Evolutionary conservation across 2,113 vertebrate species (phyloP), one percentile per base, ranked within the genome.

Genomic region (Entosphenus tridentatus): DNA sequence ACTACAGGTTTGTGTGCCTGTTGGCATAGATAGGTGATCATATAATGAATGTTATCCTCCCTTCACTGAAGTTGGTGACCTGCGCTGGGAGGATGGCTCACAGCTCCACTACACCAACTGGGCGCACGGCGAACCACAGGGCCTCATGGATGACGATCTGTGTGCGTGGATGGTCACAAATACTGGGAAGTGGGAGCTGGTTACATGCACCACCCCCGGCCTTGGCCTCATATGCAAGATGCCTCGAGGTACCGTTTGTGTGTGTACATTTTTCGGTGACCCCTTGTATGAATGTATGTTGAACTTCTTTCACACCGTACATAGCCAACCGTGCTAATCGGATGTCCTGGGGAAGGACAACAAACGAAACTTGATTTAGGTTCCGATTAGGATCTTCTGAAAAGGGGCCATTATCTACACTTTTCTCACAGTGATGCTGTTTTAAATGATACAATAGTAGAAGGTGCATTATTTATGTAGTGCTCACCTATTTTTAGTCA

Each of bases 161-260:
- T 98, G 93, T 80, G 91, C 91, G 81, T 98, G 88, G 91, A 89
- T 98, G 74, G 86, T 90, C 78, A 92, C 89, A 77, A 89, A 82
- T 80, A 91, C 82, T 0, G 93, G 91, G 4, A 74, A 85, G 57
- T 98, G 93, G 93, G 86, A 75, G 39, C 80, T 89, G 0, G 88
- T 86, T 3, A 85, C 87, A 71, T 96, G 93, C 79, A 80, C 81
- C 57, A 96, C 92, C 1, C 69, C 86, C 71, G 90, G 88, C 14
- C 92, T 95, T 72, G 93, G 91, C 1, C 83, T 96, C 56, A 85
- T 98, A 74, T 98, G 93, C 80, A 96, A 96, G 74, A 79, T 81
- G 56, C 78, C 84, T 5, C 81, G 87, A 76, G 85, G 93, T 96
- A 39, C 39, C 39, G 39, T 39, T 39, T 39, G 39, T 39, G 39